phyloP scores from a whole-genome alignment of 2,797 vertebrate species.

The Semotilus atromaculatus region DNA sequence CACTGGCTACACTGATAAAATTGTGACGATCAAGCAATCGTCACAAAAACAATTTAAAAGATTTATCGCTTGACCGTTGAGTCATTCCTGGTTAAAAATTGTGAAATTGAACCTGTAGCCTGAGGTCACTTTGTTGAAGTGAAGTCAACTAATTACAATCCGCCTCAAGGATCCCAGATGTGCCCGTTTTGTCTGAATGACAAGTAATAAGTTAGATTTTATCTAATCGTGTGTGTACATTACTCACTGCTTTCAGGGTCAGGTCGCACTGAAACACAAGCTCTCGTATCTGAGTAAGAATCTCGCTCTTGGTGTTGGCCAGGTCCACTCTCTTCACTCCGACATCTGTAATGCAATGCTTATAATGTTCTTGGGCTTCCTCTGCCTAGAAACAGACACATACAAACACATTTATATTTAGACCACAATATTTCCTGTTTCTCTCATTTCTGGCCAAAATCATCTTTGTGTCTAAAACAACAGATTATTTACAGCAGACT shows the following conservation, averaged over 20 bases:
- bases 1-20: not conserved
- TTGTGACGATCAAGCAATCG: not conserved
- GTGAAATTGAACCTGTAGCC: conserved; percentile 23
- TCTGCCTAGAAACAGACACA: conserved; percentile 80
- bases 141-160: not conserved
- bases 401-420: conserved; percentile 37
- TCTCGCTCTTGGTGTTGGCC: conserved; percentile 89
- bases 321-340: conserved; percentile 86
- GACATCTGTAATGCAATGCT: conserved; percentile 86
- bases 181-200: conserved; percentile 2
- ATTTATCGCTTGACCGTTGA: not conserved
- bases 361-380: conserved; percentile 90
- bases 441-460: not conserved
- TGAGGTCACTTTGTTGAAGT: conserved; percentile 5
- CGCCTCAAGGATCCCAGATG: conserved; percentile 6
- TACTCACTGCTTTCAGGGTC: conserved; percentile 94
- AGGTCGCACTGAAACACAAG: conserved; percentile 97
- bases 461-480: not conserved
- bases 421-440: conserved; percentile 15
- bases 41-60: not conserved
- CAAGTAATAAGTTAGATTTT: not conserved
- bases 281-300: conserved; percentile 89
- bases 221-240: conserved; percentile 8
- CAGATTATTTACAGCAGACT: conserved; percentile 1
- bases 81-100: not conserved